phyloP scores from a whole-genome alignment of 2,888 invertebrate genomes.

The Caprella mutica region DNA sequence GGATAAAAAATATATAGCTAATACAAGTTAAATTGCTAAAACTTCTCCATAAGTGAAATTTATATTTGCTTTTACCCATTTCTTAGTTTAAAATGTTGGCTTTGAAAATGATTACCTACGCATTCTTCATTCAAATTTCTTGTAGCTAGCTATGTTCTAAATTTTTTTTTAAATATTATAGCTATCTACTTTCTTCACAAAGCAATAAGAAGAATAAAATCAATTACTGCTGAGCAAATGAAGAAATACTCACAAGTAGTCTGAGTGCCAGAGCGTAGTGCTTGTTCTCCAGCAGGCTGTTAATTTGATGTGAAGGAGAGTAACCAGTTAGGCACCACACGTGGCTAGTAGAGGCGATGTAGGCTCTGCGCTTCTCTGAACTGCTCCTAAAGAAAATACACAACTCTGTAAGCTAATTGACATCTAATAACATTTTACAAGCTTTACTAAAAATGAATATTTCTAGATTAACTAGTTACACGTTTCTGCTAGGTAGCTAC shows the following conservation, averaged over 20 bases:
- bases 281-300: slow-evolving; percentile 70
- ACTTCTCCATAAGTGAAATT: too few relatives aligned
- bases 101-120: too few relatives aligned
- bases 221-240: background rate
- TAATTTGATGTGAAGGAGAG: slow-evolving; percentile 70
- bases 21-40: too few relatives aligned
- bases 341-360: slow-evolving; percentile 73
- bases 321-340: slow-evolving; percentile 77
- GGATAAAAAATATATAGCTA: too few relatives aligned
- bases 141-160: slow-evolving; percentile 4
- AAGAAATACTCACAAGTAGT: slow-evolving; percentile 58
- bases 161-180: slow-evolving; percentile 13
- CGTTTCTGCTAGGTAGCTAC: background rate
- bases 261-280: slow-evolving; percentile 88
- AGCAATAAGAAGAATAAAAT: slow-evolving; percentile 13
- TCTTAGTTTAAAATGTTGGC: too few relatives aligned
- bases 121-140: slow-evolving; percentile 8
- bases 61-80: too few relatives aligned
- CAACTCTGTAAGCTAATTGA: too few relatives aligned
- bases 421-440: too few relatives aligned
- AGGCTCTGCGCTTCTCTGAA: slow-evolving; percentile 47
- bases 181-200: slow-evolving; percentile 9
- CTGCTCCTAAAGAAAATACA: too few relatives aligned
- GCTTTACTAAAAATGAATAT: too few relatives aligned
- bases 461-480: background rate